Evolutionary conservation across 1,140 invertebrate species (phyloP).

Genomic region (Gryon sp.): DNA sequence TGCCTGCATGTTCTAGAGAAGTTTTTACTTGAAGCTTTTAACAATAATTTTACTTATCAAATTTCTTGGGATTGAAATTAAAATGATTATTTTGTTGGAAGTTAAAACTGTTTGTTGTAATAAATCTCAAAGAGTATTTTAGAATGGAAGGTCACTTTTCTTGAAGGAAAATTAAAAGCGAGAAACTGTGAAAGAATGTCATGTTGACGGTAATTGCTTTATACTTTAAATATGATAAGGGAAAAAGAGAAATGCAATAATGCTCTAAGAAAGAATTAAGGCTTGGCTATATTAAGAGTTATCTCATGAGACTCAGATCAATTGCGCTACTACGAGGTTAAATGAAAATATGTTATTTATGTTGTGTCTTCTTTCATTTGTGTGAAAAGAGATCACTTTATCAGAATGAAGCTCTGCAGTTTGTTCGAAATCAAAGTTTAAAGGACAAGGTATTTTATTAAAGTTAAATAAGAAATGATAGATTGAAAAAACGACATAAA

Average conservation of each 20-base stretch:
- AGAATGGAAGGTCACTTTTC: slow-evolving; percentile 8
- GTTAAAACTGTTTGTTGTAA: not conserved
- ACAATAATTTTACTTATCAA: too few species aligned
- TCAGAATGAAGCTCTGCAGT: too few species aligned
- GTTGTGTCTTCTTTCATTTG: not conserved
- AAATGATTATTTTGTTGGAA: too few species aligned
- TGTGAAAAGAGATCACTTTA: not conserved
- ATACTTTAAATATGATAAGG: slow-evolving; percentile 21
- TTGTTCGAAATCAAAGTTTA: too few species aligned
- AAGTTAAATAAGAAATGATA: too few species aligned
- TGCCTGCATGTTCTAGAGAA: slow-evolving; percentile 6
- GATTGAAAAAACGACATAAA: too few species aligned
- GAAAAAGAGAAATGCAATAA: slow-evolving; percentile 20
- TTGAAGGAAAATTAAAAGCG: slow-evolving; percentile 19
- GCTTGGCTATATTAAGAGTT: slow-evolving; percentile 14
- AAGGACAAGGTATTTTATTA: too few species aligned
- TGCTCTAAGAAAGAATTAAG: not conserved
- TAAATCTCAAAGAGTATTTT: not conserved
- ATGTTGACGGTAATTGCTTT: slow-evolving; percentile 20
- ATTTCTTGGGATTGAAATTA: too few species aligned
- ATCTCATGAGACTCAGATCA: slow-evolving; percentile 2
- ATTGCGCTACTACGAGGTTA: slow-evolving; percentile 1
- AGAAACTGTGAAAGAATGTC: slow-evolving; percentile 16
- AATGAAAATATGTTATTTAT: slow-evolving; percentile 13
- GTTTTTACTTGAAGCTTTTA: not conserved